Evolutionary conservation across 2,888 invertebrate species (phyloP).

Genomic region (Thumatha senex): DNA sequence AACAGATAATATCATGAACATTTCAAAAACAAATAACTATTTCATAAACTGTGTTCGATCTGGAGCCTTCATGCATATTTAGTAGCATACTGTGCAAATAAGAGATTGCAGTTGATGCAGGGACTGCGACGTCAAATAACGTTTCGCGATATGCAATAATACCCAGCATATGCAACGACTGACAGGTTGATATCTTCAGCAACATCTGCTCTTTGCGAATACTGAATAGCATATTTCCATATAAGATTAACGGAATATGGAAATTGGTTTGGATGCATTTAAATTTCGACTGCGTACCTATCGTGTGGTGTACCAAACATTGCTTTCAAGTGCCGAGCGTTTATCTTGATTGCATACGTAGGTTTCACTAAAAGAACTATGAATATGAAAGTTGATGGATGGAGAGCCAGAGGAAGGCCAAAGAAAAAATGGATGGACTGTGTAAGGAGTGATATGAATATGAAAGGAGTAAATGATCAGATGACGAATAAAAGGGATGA

Average conservation of each 20-base stretch:
- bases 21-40: too few relatives aligned
- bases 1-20: too few relatives aligned
- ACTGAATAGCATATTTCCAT: conserved; percentile 2
- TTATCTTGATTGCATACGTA: too few relatives aligned
- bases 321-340: too few relatives aligned
- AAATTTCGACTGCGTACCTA: background rate
- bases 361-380: too few relatives aligned
- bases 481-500: too few relatives aligned
- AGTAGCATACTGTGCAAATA: conserved; percentile 16
- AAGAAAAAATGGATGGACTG: too few relatives aligned
- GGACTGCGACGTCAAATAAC: background rate
- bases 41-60: conserved; percentile 2
- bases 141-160: conserved; percentile 5
- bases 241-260: conserved; percentile 3
- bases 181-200: conserved; percentile 3
- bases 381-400: too few relatives aligned
- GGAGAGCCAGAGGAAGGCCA: too few relatives aligned
- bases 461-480: too few relatives aligned
- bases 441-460: too few relatives aligned
- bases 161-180: conserved; percentile 5
- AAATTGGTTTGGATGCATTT: background rate
- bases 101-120: background rate
- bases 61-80: conserved; percentile 30
- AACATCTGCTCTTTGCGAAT: conserved; percentile 5
- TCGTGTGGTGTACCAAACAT: too few relatives aligned